A percentile compares a stretch with the other conserved stretches of the same genome.
Evolutionary conservation across 2,888 invertebrate genomes (phyloP).

Genomic region (Brachylomia viminalis): DNA sequence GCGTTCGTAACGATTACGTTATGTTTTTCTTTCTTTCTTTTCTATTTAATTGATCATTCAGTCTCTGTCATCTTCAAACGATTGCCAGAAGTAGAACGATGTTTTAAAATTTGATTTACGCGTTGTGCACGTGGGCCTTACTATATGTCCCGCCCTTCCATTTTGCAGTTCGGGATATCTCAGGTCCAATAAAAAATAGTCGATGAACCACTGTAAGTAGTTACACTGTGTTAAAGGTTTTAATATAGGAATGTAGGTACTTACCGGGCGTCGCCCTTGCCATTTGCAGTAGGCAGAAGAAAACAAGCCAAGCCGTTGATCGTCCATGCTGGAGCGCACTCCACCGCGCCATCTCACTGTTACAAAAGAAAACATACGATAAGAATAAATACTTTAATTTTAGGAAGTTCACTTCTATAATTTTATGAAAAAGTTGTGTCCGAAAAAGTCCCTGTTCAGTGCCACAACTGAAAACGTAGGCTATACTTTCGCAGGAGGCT

Average conservation of each 20-base stretch:
- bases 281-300: constrained; percentile 79
- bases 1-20: too few relatives aligned
- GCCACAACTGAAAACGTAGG: too few relatives aligned
- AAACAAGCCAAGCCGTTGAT: constrained; percentile 79
- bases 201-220: neutral
- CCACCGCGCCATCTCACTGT: constrained; percentile 90
- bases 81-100: neutral
- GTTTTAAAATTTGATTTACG: neutral
- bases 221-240: neutral
- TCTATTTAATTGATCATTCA: neutral
- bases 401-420: too few relatives aligned
- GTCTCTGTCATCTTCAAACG: neutral
- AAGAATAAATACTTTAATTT: neutral
- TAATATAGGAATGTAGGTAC: constrained; percentile 41
- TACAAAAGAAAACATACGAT: constrained; percentile 70
- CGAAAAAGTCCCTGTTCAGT: too few relatives aligned
- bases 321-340: constrained; percentile 84
- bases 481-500: too few relatives aligned
- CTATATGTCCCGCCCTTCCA: neutral
- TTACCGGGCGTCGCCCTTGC: constrained; percentile 85
- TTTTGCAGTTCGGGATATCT: too few relatives aligned
- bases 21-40: too few relatives aligned
- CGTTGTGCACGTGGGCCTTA: neutral
- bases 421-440: neutral
- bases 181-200: neutral